These are phyloP conservation scores for Platysternon megacephalum DNA, from an alignment of 2,113 vertebrate species.

Conservation along the genomic window DNA sequence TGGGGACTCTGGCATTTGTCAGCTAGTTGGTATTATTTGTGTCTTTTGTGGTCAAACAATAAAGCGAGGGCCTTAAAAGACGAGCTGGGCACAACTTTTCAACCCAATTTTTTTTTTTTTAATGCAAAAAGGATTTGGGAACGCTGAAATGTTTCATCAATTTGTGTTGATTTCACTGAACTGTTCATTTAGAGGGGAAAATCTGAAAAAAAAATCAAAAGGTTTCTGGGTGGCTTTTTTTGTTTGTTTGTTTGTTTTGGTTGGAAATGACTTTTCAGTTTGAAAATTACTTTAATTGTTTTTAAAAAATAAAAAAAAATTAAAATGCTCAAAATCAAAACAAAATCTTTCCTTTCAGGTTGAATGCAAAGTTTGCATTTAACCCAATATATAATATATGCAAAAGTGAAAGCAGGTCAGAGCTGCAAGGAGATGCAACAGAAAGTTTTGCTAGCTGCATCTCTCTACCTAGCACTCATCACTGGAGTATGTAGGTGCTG, in stretches of 20 bases:
- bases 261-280: neutral
- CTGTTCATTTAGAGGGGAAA: neutral
- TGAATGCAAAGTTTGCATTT: neutral
- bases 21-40: neutral
- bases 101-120: neutral
- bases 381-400: neutral
- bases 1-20: neutral
- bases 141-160: neutral
- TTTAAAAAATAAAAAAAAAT: neutral
- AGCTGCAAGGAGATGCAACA: neutral
- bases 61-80: neutral
- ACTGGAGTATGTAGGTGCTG: neutral
- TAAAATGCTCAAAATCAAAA: neutral
- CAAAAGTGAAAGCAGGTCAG: neutral
- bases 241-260: neutral
- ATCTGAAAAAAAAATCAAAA: neutral
- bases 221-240: neutral
- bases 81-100: neutral
- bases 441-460: neutral
- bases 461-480: neutral
- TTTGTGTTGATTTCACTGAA: neutral
- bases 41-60: neutral
- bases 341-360: neutral
- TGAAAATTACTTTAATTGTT: neutral
- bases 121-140: neutral